A percentile compares a stretch with the other conserved stretches of the same genome.
Evolutionary conservation across 2,113 vertebrate genomes (phyloP).

Genomic region (Siphamia tubifer): DNA sequence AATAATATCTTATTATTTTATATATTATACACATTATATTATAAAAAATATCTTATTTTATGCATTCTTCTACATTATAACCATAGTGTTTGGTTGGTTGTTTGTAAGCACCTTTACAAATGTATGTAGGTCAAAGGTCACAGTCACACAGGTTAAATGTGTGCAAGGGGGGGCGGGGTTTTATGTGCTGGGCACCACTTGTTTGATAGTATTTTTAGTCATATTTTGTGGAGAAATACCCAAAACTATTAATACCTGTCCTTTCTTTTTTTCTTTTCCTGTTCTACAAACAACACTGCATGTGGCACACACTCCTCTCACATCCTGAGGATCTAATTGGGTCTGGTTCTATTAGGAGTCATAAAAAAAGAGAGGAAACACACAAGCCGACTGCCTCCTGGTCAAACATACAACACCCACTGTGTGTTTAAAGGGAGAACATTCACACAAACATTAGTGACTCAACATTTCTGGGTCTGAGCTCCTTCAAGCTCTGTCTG

Average conservation of each 20-base stretch:
- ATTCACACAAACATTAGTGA: constrained; percentile 1
- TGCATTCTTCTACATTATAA: too few relatives aligned
- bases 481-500: background rate
- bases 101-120: too few relatives aligned
- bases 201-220: background rate
- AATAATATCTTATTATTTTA: too few relatives aligned
- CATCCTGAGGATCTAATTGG: constrained; percentile 20
- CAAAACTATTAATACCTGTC: background rate
- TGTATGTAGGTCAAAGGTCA: too few relatives aligned
- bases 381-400: constrained; percentile 23
- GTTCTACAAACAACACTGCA: background rate
- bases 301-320: background rate
- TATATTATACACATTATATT: too few relatives aligned
- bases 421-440: constrained; percentile 28
- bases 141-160: too few relatives aligned
- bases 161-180: too few relatives aligned
- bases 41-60: too few relatives aligned
- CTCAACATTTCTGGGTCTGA: constrained; percentile 11
- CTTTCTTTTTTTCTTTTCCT: background rate
- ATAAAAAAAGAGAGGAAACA: constrained; percentile 55
- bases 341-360: constrained; percentile 34
- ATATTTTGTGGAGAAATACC: background rate
- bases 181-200: too few relatives aligned
- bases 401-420: constrained; percentile 37
- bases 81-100: too few relatives aligned